Percentiles rank a stretch among this genome's conserved stretches.
These are phyloP conservation scores for Symphodus melops DNA, from an alignment of 2,113 vertebrate genomes.

Conservation along the genomic window DNA sequence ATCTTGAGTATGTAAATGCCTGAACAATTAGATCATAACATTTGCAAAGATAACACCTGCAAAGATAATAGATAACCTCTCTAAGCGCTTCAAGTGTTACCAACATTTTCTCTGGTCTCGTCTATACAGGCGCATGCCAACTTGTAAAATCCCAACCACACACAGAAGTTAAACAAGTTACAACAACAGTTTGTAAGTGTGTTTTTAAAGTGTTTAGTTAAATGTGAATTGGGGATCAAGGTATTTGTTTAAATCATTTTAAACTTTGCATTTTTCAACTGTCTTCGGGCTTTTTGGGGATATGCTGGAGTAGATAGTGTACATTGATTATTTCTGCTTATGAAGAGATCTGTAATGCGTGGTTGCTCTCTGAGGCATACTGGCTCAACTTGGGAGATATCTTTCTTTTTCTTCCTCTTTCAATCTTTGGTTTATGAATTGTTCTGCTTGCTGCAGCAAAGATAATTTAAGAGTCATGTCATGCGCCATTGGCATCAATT, in stretches of 20 bases:
- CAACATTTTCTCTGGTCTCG: neutral
- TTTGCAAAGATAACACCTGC: slow-evolving; percentile 7
- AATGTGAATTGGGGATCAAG: neutral
- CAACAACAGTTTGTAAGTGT: slow-evolving; percentile 4
- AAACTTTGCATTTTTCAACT: neutral
- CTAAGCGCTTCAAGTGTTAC: neutral
- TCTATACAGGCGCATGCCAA: too few species aligned
- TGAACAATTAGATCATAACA: neutral
- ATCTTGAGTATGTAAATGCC: neutral
- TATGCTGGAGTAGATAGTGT: too few species aligned
- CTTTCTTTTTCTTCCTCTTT: neutral
- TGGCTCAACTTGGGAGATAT: too few species aligned
- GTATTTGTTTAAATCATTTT: neutral
- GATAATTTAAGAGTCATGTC: neutral
- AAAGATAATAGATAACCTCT: slow-evolving; percentile 6
- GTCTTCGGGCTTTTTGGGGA: neutral
- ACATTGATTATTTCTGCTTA: too few species aligned
- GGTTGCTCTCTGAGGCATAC: too few species aligned
- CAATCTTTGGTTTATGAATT: neutral
- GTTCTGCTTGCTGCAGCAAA: neutral
- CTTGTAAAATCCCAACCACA: slow-evolving; percentile 21
- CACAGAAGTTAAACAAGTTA: slow-evolving; percentile 15
- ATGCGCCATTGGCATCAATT: neutral
- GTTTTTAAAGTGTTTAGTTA: neutral
- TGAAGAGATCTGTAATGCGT: too few species aligned